These are phyloP conservation scores for Cremastinae sp. DNA, from an alignment of 2,888 invertebrate species.

Conservation along the genomic window DNA sequence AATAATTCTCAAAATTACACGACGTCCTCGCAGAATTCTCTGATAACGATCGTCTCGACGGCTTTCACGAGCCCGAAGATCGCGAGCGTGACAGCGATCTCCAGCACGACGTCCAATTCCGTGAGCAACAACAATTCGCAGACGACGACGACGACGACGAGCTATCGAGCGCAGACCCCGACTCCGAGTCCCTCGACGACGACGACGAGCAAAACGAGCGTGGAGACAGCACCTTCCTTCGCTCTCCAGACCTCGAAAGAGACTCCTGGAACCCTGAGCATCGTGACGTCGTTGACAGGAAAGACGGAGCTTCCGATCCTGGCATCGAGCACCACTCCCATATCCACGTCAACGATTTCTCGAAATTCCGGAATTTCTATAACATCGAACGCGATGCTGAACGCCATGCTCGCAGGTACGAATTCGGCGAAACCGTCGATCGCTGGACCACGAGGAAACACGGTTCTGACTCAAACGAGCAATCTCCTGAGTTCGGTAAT, in stretches of 20 bases:
- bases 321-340: conserved; percentile 71
- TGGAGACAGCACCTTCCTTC: conserved; percentile 60
- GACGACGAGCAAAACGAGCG: conserved; percentile 60
- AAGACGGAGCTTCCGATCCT: conserved; percentile 78
- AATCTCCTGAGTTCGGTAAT: conserved; percentile 75
- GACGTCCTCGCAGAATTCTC: conserved; percentile 80
- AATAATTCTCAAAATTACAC: conserved; percentile 80
- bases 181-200: conserved; percentile 55
- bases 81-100: conserved; percentile 73
- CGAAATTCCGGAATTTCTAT: conserved; percentile 70
- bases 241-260: conserved; percentile 65
- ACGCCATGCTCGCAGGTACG: conserved; percentile 77
- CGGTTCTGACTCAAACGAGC: conserved; percentile 74
- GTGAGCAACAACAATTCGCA: conserved; percentile 64
- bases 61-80: conserved; percentile 80
- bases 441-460: conserved; percentile 72
- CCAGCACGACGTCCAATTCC: conserved; percentile 71
- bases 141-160: conserved; percentile 18
- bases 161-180: conserved; percentile 53
- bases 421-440: conserved; percentile 75
- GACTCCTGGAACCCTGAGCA: conserved; percentile 72
- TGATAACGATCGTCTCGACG: conserved; percentile 81
- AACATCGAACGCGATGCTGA: conserved; percentile 78
- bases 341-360: conserved; percentile 56
- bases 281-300: conserved; percentile 65